phyloP scores from a whole-genome alignment of 1,140 invertebrate species.

The Asbolus verrucosus region DNA sequence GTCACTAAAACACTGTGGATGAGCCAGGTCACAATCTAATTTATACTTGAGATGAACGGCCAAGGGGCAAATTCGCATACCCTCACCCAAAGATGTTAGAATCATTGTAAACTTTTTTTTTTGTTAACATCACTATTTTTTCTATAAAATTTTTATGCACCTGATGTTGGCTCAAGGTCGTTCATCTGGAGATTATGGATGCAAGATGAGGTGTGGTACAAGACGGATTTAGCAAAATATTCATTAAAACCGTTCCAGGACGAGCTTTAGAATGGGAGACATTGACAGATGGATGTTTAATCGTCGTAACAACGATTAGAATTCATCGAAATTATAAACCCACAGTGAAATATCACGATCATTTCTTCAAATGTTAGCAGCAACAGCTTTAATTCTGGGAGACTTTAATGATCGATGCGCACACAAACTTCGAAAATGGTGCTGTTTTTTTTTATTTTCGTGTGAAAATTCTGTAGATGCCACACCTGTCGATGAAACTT shows the following conservation, averaged over 20 bases:
- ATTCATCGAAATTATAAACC: background rate
- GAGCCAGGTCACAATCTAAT: slow-evolving; percentile 40
- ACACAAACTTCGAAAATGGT: no score
- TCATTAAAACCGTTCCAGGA: background rate
- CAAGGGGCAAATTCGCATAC: slow-evolving; percentile 44
- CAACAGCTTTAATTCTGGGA: no score
- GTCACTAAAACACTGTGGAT: slow-evolving; percentile 43
- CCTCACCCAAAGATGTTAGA: slow-evolving; percentile 36
- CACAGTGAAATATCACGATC: background rate
- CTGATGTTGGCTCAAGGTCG: slow-evolving; percentile 9
- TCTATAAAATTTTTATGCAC: slow-evolving; percentile 8
- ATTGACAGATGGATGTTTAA: background rate
- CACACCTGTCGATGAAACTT: slow-evolving; percentile 21
- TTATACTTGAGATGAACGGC: slow-evolving; percentile 39
- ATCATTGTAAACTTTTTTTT: slow-evolving; percentile 33
- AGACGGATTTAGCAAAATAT: slow-evolving; percentile 5
- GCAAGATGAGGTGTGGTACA: slow-evolving; percentile 9
- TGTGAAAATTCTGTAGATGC: background rate
- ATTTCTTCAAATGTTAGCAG: background rate
- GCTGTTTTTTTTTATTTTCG: background rate
- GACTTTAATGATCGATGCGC: no score
- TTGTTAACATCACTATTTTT: slow-evolving; percentile 10
- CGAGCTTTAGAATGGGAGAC: background rate
- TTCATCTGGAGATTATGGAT: slow-evolving; percentile 12
- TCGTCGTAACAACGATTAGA: background rate